Evolutionary conservation across 2,888 invertebrate genomes (phyloP), one percentile per base, ranked within the genome.

Genomic region (Heliothis peltigera): DNA sequence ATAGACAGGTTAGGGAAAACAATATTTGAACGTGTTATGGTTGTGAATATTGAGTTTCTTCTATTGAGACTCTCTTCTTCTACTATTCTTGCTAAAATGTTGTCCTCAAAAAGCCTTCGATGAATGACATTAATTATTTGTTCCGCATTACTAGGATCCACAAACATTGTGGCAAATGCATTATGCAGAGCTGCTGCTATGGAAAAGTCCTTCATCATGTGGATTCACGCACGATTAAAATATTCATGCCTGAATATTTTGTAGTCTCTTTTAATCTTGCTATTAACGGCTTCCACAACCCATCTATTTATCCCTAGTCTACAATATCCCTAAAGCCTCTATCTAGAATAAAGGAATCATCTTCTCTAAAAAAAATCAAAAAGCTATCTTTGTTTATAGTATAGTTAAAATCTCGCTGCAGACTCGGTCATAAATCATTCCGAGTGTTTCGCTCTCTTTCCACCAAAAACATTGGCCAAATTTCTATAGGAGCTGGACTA

Each of bases 201-300:
- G 25, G 39, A 32, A 15, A 59, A 64, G 5, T 64, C 64, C 17
- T 52, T 59, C 52, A 59, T 64, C 59, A 64, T 64, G 42, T 53
- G 59, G 44, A 51, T 35, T 39, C 32, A 58, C 6, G 44, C 57
- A 44, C 39, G 52, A 42, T 64, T 64, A 49, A 64, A 60, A 60
- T 64, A 64, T 35, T 54, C 48, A 49, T 64, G 54, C 15, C 43
- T 48, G 60, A 56, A 56, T 60, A 60, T 49, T 60, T 64, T 64
- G 7, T 47, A 64, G 17, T 64, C 58, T 39, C 58, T 64, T 32
- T 58, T 64, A 4, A 64, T 52, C 18, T 52, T 46, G 21, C 58
- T 58, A 53, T 58, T 58, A 18, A 59, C 28, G 42, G 64, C 59
- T 59, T 59, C 58, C 46, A 64, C 52, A 28, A 59, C 52, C 52